Evolutionary conservation across 2,888 invertebrate species (phyloP).

Genomic region (Patella ulyssiponensis): DNA sequence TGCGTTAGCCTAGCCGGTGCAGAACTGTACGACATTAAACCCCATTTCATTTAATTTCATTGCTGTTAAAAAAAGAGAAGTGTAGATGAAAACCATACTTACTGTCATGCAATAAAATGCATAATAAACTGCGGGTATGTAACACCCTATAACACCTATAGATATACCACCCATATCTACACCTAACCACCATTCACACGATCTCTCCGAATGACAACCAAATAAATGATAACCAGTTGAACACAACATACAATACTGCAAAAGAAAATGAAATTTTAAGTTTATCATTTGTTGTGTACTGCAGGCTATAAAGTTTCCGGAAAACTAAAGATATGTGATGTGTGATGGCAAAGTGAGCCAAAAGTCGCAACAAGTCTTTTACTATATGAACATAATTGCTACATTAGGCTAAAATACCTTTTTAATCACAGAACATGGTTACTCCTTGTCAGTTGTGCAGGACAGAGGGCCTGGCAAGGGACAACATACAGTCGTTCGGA

Average conservation of each 20-base stretch:
- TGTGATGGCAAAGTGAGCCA: too few species aligned
- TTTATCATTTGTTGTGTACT: too few species aligned
- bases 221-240: slow-evolving; percentile 95
- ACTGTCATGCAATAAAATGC: slow-evolving; percentile 96
- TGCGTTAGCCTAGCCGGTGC: too few species aligned
- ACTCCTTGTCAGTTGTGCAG: too few species aligned
- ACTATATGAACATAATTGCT: background rate
- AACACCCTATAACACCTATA: slow-evolving; percentile 91
- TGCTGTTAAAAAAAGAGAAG: slow-evolving; percentile 1
- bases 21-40: too few species aligned
- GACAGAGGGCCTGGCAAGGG: too few species aligned
- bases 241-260: slow-evolving; percentile 91
- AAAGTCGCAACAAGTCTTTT: background rate
- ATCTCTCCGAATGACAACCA: slow-evolving; percentile 89
- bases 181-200: slow-evolving; percentile 88
- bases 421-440: too few species aligned
- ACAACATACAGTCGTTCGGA: too few species aligned
- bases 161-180: slow-evolving; percentile 95
- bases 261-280: slow-evolving; percentile 51
- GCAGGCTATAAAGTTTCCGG: background rate
- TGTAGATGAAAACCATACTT: slow-evolving; percentile 69
- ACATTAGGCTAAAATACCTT: background rate
- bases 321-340: background rate
- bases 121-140: slow-evolving; percentile 95
- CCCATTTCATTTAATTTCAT: too few species aligned